A percentile compares a stretch with the other conserved stretches of the same genome.
phyloP scores from a whole-genome alignment of 2,888 invertebrate genomes.

The Micoletzkya japonica region DNA sequence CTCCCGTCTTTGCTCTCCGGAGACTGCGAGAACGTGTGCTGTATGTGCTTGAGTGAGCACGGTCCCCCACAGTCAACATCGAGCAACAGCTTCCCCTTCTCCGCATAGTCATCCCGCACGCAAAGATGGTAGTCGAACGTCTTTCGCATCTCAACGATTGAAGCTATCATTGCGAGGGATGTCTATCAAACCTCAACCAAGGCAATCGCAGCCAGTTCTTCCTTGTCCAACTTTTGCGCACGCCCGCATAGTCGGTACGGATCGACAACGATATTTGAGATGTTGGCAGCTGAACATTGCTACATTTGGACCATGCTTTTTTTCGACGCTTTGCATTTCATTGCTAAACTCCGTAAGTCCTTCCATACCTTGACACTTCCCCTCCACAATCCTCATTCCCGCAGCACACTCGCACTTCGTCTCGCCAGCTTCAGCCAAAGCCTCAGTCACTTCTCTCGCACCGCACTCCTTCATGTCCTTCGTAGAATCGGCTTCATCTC shows the following conservation, averaged over 20 bases:
- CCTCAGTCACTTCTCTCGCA: background rate
- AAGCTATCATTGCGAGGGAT: background rate
- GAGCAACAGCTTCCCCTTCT: background rate
- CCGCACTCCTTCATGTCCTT: slow-evolving; percentile 2
- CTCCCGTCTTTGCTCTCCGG: slow-evolving; percentile 7
- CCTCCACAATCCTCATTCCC: slow-evolving; percentile 6
- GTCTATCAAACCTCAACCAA: background rate
- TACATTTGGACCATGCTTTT: too few relatives aligned
- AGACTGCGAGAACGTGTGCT: slow-evolving; percentile 1
- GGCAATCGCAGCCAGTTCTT: background rate
- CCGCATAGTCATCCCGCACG: slow-evolving; percentile 1
- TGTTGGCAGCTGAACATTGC: background rate
- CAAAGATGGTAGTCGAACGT: slow-evolving; percentile 22
- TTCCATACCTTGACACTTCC: slow-evolving; percentile 2
- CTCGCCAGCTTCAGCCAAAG: background rate
- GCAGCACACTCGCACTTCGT: background rate
- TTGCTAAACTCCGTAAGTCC: too few relatives aligned
- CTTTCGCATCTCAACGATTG: slow-evolving; percentile 2
- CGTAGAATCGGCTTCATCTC: background rate
- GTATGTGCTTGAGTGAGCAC: slow-evolving; percentile 20
- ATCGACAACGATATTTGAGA: slow-evolving; percentile 5
- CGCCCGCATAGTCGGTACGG: background rate
- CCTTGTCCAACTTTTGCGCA: too few relatives aligned
- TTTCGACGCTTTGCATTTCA: too few relatives aligned
- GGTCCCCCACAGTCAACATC: slow-evolving; percentile 19